Base-by-base conservation (phyloP, 2,888 invertebrate genomes). In the Lycaena phlaeas region DNA sequence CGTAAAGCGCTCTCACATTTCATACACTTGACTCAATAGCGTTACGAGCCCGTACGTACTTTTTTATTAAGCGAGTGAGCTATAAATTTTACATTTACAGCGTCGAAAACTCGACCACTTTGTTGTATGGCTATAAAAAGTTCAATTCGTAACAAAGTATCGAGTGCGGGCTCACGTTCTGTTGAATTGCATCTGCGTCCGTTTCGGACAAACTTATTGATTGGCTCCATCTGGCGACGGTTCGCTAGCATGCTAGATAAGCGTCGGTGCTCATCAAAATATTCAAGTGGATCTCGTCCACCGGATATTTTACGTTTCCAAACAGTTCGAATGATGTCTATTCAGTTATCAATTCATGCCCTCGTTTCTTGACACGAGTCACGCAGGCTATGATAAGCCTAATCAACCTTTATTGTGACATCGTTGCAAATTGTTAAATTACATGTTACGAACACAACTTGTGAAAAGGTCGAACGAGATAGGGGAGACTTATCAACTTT, bases 401-500 rank as follows among this genome's bases (percentile, higher is more conserved):
- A 59, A 65, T 64, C 63, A 57, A 54, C 55, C 58, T 59, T 59
- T 59, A 64, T 56, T 63, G 57, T 59, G 57, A 63, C 57, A 67
- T 66, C 51, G 43, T 47, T 50, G 49, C 49, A 40, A 59, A 59
- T 59, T 58, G 57, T 58, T 57, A 56, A 57, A 57, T 56, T 55
- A 49, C 52, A 50, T 50, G 53, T 43, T 50, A 56, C 52, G 42
- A 65, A 67, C 61, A 52, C 53, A 51, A 71, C 68, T 68, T 66
- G 58, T 68, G 57, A 63, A 68, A 71, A 67, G 64, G 61, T 63
- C 61, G 64, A 68, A 72, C 64, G 65, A 64, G 71, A 66, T 69
- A 70, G 66, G 68, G 61, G 59, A 66, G 61, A 65, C 73, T 68
- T 70, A 75, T 74, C 72, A 74, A 72, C 69, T 72, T 70, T 68